phyloP scores from a whole-genome alignment of 2,113 vertebrate species.

The Marcusenius ussheri region DNA sequence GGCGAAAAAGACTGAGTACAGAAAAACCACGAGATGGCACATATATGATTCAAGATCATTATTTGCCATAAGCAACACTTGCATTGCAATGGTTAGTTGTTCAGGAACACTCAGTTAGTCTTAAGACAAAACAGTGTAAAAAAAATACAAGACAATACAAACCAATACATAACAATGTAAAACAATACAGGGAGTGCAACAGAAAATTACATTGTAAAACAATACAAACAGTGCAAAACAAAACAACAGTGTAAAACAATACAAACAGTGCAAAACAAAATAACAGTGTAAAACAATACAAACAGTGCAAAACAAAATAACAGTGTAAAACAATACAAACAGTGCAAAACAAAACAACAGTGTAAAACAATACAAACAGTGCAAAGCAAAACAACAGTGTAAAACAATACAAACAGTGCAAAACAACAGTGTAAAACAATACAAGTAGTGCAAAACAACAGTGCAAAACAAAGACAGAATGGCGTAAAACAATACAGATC shows the following conservation, averaged over 20 bases:
- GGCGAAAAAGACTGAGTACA: not conserved
- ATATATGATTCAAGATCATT: not conserved
- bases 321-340: not conserved
- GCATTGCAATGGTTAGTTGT: not conserved
- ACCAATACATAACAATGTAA: not conserved
- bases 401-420: too few relatives aligned
- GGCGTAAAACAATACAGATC: not conserved
- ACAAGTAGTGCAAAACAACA: too few relatives aligned
- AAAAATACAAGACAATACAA: not conserved
- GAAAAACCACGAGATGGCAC: not conserved
- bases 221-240: not conserved
- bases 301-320: not conserved
- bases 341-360: not conserved
- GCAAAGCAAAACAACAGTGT: not conserved
- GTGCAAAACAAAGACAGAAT: not conserved
- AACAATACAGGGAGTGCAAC: not conserved
- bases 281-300: not conserved
- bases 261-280: not conserved
- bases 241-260: too few relatives aligned
- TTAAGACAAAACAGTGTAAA: not conserved
- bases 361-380: not conserved
- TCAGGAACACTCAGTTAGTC: not conserved
- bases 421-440: too few relatives aligned
- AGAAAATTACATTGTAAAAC: not conserved
- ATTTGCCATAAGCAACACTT: not conserved